Evolutionary conservation across 2,888 invertebrate genomes (phyloP).

Genomic region (Perithous albicinctus): DNA sequence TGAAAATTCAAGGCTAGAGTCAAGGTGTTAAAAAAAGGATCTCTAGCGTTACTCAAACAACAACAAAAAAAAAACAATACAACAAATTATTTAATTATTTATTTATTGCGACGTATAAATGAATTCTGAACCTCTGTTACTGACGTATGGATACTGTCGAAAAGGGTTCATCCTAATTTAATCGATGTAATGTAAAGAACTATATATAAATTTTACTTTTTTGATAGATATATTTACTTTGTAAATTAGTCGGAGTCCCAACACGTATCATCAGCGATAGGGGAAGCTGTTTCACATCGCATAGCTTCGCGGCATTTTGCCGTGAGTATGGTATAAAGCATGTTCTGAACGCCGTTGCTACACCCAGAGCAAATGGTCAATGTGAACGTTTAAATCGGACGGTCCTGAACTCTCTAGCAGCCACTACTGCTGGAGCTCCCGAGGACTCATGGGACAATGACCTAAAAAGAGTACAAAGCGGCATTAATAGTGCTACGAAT

Average conservation of each 20-base stretch:
- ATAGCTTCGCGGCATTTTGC: conserved; percentile 76
- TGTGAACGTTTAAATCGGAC: conserved; percentile 77
- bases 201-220: conserved; percentile 76
- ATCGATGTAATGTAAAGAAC: conserved; percentile 80
- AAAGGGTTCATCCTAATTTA: conserved; percentile 79
- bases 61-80: conserved; percentile 41
- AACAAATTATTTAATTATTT: conserved; percentile 84
- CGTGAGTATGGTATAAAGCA: conserved; percentile 71
- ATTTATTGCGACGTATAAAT: conserved; percentile 83
- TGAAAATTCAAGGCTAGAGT: conserved; percentile 73
- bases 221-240: conserved; percentile 65
- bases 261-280: conserved; percentile 71
- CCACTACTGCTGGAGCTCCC: conserved; percentile 64
- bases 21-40: conserved; percentile 73
- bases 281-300: conserved; percentile 77
- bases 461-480: conserved; percentile 60
- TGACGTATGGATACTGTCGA: conserved; percentile 76
- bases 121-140: conserved; percentile 81
- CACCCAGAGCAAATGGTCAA: conserved; percentile 79
- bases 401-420: conserved; percentile 69
- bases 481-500: conserved; percentile 23
- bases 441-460: conserved; percentile 69
- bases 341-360: conserved; percentile 72
- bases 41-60: conserved; percentile 78
- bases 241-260: conserved; percentile 67